phyloP scores from a whole-genome alignment of 2,113 vertebrate genomes.

The Oenanthe oenanthe region DNA sequence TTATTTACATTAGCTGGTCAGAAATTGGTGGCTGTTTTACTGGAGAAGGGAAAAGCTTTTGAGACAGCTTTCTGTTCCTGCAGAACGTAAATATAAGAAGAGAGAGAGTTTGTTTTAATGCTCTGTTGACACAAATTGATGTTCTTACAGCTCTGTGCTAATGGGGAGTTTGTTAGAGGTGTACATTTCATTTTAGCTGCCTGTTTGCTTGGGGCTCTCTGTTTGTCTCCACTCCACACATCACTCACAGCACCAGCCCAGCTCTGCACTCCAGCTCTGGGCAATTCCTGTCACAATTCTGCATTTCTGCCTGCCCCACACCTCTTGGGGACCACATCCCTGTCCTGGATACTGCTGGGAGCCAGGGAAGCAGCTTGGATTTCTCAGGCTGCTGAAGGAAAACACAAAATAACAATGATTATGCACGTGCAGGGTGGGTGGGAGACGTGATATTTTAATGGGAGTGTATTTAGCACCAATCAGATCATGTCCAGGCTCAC shows the following conservation, averaged over 20 bases:
- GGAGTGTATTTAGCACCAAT: too few species aligned
- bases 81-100: not conserved
- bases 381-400: too few species aligned
- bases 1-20: constrained; percentile 10
- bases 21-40: not conserved
- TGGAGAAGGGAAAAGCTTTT: constrained; percentile 11
- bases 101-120: not conserved
- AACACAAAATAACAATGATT: too few species aligned
- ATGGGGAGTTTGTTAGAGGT: not conserved
- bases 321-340: rapidly evolving
- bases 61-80: not conserved
- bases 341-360: too few species aligned
- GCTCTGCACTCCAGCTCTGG: not conserved
- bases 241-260: not conserved
- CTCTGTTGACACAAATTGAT: not conserved
- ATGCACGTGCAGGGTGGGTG: too few species aligned
- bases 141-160: not conserved
- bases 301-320: not conserved
- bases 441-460: too few species aligned
- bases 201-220: not conserved
- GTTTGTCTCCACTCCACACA: not conserved
- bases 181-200: not conserved
- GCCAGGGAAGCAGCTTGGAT: too few species aligned
- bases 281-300: not conserved
- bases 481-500: too few species aligned